Evolutionary conservation across 2,888 invertebrate species (phyloP).

Genomic region (Drosophila diplacantha): DNA sequence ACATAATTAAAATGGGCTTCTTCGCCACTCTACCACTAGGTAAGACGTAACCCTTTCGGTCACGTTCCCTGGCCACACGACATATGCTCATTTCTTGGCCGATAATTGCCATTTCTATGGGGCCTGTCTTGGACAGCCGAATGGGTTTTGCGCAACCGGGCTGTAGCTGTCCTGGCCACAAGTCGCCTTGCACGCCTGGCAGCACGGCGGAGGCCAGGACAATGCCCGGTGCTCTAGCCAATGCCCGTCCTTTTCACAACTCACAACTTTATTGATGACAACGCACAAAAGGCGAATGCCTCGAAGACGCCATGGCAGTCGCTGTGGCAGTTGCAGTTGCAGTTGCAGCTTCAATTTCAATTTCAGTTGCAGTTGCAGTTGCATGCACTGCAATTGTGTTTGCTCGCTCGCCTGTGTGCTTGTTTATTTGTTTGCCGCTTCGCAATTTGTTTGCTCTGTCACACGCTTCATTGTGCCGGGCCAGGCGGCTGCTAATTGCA

Average conservation of each 20-base stretch:
- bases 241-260: slow-evolving; percentile 29
- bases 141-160: slow-evolving; percentile 32
- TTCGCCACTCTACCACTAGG: neutral
- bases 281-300: slow-evolving; percentile 31
- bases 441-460: slow-evolving; percentile 69
- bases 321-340: neutral
- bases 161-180: slow-evolving; percentile 23
- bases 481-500: slow-evolving; percentile 65
- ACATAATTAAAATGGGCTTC: neutral
- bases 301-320: slow-evolving; percentile 16
- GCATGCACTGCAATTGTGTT: slow-evolving; percentile 37
- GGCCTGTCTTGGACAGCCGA: slow-evolving; percentile 23
- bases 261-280: slow-evolving; percentile 37
- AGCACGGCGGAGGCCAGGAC: slow-evolving; percentile 12
- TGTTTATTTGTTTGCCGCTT: slow-evolving; percentile 60
- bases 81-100: slow-evolving; percentile 33
- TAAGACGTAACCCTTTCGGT: slow-evolving; percentile 12
- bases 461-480: slow-evolving; percentile 63
- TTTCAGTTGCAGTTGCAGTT: slow-evolving; percentile 11
- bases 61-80: slow-evolving; percentile 30
- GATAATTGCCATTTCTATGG: slow-evolving; percentile 27
- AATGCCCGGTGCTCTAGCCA: slow-evolving; percentile 12
- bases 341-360: neutral
- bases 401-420: slow-evolving; percentile 26
- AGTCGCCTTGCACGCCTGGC: slow-evolving; percentile 12